Evolutionary conservation across 2,888 invertebrate genomes (phyloP), one percentile per base, ranked within the genome.

Genomic region (Cetonia aurata): DNA sequence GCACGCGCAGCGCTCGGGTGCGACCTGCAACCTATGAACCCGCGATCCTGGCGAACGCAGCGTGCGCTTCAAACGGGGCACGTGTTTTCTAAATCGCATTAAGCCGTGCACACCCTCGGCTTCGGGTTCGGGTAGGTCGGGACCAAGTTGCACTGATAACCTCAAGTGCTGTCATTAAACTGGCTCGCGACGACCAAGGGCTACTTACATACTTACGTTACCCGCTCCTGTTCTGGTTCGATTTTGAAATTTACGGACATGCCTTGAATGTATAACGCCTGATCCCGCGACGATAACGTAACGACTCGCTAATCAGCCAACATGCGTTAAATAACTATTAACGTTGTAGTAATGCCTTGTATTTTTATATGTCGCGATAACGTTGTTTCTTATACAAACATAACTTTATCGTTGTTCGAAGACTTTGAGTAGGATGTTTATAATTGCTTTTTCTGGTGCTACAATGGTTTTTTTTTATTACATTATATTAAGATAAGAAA

Each of bases 81-180:
- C 71, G 71, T 71, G 67, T 67, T 57, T 59, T 59, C 59, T 59
- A 71, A 71, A 71, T 71, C 71, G 70, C 57, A 65, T 60, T 44
- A 44, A 65, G 17, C 44, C 50, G 50, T 66, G 60, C 60, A 69
- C 69, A 69, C 69, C 69, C 69, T 62, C 53, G 13, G 52, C 62
- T 13, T 52, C 50, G 37, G 31, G 62, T 69, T 69, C 31, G 69
- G 69, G 44, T 62, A 69, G 69, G 69, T 69, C 69, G 55, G 69
- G 60, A 62, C 53, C 52, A 69, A 69, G 59, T 69, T 53, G 42
- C 37, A 37, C 46, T 17, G 62, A 65, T 65, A 65, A 65, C 62
- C 50, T 50, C 41, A 37, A 52, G 41, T 41, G 10, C 37, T 37
- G 62, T 52, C 52, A 50, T 65, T 65, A 65, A 46, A 50, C 62